Conservation (phyloP, 2,888 invertebrate species). For the Latrodectus hesperus region DNA sequence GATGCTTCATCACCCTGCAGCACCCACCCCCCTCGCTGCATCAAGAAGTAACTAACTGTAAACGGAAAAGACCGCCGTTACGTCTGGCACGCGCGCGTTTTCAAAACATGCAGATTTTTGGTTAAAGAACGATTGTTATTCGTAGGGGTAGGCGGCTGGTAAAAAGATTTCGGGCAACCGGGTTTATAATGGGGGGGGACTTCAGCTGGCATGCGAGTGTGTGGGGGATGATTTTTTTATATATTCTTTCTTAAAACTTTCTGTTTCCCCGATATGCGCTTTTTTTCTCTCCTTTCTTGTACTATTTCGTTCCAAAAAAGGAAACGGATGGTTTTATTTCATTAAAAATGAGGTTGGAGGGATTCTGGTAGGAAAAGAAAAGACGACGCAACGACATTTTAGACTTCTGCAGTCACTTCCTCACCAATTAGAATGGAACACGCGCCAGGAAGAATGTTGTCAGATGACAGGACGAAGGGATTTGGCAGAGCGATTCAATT, state of each 20-base stretch:
- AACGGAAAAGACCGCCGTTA: slow-evolving; percentile 65
- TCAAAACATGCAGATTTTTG: slow-evolving; percentile 55
- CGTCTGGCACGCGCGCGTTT: slow-evolving; percentile 31
- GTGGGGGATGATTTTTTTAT: slow-evolving; percentile 2
- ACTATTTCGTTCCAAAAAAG: slow-evolving; percentile 25
- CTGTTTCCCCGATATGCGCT: slow-evolving; percentile 32
- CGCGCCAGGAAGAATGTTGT: not conserved
- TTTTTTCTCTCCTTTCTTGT: slow-evolving; percentile 18
- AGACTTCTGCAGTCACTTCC: slow-evolving; percentile 14
- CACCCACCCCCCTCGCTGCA: not conserved
- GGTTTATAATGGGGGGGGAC: slow-evolving; percentile 38
- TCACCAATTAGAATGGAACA: slow-evolving; percentile 4
- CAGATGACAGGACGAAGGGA: not conserved
- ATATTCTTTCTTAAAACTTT: slow-evolving; percentile 30
- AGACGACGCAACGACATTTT: not conserved
- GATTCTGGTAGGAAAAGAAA: slow-evolving; percentile 25
- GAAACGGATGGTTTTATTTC: slow-evolving; percentile 65
- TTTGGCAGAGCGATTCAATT: not conserved
- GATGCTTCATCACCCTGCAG: slow-evolving; percentile 27
- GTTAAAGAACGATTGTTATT: slow-evolving; percentile 60
- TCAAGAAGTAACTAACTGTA: slow-evolving; percentile 59
- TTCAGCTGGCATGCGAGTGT: slow-evolving; percentile 24
- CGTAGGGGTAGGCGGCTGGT: slow-evolving; percentile 46
- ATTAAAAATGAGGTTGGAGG: slow-evolving; percentile 56
- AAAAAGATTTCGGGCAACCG: slow-evolving; percentile 25